Evolutionary conservation across 2,888 invertebrate species (phyloP).

Genomic region (Ganaspis brasiliensis): DNA sequence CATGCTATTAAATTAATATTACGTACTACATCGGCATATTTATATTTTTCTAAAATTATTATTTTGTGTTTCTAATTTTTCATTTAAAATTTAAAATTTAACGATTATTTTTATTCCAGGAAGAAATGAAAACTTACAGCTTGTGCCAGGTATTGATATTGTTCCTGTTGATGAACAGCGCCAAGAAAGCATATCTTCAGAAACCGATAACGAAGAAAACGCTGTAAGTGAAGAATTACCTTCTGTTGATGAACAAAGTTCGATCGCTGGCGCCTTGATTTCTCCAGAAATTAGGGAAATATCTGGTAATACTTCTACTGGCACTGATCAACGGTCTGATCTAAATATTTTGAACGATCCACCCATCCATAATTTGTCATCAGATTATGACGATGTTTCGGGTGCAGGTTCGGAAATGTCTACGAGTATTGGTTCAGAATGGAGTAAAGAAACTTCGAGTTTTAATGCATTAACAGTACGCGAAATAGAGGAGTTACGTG

Average conservation of each 20-base stretch:
- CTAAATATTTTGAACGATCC: not conserved
- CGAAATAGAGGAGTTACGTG: constrained; percentile 25
- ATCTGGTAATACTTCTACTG: not conserved
- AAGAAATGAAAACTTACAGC: too few relatives aligned
- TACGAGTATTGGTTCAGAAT: constrained; percentile 5
- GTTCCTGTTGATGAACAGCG: too few relatives aligned
- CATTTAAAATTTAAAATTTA: too few relatives aligned
- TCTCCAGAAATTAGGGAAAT: not conserved
- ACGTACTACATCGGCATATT: too few relatives aligned
- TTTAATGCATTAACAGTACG: not conserved
- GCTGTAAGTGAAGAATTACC: too few relatives aligned
- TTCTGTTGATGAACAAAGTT: too few relatives aligned
- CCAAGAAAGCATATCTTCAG: not conserved
- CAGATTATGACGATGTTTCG: not conserved
- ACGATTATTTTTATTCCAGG: too few relatives aligned
- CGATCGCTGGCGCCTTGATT: too few relatives aligned
- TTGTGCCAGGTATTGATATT: too few relatives aligned
- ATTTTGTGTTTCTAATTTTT: too few relatives aligned
- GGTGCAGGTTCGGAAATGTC: not conserved
- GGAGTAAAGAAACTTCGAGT: constrained; percentile 5
- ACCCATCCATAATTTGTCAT: not conserved
- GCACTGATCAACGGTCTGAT: not conserved
- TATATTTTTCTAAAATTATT: too few relatives aligned
- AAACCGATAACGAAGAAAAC: not conserved
- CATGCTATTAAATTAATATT: too few relatives aligned